Evolutionary conservation across 2,797 vertebrate genomes (phyloP), one percentile per base, ranked within the genome.

Genomic region (Petrocephalus sullivani): DNA sequence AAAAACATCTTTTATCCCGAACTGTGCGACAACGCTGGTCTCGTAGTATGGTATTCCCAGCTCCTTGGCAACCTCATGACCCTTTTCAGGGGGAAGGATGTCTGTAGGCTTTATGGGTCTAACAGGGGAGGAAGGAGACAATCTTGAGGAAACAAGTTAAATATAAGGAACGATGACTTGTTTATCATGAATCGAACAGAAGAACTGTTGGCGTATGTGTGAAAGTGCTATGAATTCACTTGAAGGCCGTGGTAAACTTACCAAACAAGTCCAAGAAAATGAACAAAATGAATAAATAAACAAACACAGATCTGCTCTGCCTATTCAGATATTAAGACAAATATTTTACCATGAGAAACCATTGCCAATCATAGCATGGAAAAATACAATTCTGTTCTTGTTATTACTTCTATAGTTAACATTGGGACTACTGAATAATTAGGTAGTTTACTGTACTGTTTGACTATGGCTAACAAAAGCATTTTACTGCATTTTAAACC

Each of bases 21-120:
- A 98, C 94, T 97, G 97, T 14, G 97, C 97, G 23, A 98, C 97
- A 83, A 98, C 96, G 84, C 97, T 98, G 90, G 97, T 98, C 94
- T 98, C 97, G 0, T 96, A 98, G 93, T 98, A 98, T 0, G 97
- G 97, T 46, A 98, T 93, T 0, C 97, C 97, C 89, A 98, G 95
- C 90, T 98, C 97, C 92, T 97, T 97, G 87, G 97, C 97, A 87
- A 98, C 97, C 92, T 98, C 97, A 0, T 97, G 97, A 0, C 97
- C 97, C 23, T 95, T 94, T 92, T 98, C 97, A 0, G 97, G 97
- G 0, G 96, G 95, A 53, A 98, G 96, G 91, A 98, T 98, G 89
- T 98, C 97, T 0, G 97, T 96, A 21, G 97, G 96, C 90, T 98
- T 98, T 92, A 98, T 97, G 91, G 97, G 96, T 95, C 97, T 98